Conservation (phyloP, 2,113 vertebrate species). For the Agelaius tricolor region DNA sequence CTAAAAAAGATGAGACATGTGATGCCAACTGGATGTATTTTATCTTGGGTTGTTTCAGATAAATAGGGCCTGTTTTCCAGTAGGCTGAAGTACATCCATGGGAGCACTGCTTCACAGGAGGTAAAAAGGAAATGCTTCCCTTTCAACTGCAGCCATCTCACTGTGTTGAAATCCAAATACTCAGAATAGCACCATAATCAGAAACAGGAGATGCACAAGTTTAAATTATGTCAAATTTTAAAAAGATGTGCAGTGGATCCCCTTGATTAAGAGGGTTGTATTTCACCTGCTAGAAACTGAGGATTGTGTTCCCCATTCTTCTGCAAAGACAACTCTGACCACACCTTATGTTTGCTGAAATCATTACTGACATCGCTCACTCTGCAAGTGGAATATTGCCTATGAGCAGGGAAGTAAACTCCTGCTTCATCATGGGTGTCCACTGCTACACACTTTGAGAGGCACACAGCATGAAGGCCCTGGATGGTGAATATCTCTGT, state of each 20-base stretch:
- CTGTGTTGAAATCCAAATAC: neutral
- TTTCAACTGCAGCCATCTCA: neutral
- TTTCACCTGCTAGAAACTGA: neutral
- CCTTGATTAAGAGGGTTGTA: neutral
- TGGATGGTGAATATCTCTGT: neutral
- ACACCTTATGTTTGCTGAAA: neutral
- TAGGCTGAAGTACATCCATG: neutral
- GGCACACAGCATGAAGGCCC: neutral
- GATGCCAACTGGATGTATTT: neutral
- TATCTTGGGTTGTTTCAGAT: conserved; percentile 4
- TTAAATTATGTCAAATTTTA: neutral
- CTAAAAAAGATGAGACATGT: neutral
- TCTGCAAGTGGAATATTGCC: neutral
- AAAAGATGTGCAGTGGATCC: neutral
- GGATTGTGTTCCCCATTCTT: neutral
- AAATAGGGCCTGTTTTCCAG: neutral
- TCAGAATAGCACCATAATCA: neutral
- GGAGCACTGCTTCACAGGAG: neutral
- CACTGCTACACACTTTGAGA: neutral
- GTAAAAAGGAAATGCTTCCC: neutral
- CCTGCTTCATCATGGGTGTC: neutral
- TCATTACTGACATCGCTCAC: neutral
- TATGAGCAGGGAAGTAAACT: neutral
- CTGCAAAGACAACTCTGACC: neutral
- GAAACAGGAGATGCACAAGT: neutral